phyloP scores from a whole-genome alignment of 2,113 vertebrate genomes.

The Oxyura jamaicensis region DNA sequence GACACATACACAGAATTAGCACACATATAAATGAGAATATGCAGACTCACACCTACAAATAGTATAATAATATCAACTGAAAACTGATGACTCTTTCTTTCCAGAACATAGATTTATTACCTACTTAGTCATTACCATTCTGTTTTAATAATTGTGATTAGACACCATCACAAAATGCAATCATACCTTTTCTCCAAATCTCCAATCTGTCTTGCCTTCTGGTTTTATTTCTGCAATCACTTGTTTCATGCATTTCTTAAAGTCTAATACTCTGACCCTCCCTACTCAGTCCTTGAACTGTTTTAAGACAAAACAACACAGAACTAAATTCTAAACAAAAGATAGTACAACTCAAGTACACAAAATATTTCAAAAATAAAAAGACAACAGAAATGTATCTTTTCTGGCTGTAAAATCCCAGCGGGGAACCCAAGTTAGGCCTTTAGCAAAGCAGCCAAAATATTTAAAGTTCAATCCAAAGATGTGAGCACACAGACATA shows the following conservation, averaged over 20 bases:
- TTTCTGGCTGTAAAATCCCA: background rate
- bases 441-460: constrained; percentile 13
- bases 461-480: constrained; percentile 23
- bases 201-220: background rate
- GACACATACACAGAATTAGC: background rate
- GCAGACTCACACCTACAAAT: background rate
- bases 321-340: constrained; percentile 24
- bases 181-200: background rate
- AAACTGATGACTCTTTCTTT: background rate
- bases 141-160: background rate
- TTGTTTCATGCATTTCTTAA: background rate
- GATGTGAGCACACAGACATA: background rate
- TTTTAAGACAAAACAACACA: constrained; percentile 20
- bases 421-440: background rate
- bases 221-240: background rate
- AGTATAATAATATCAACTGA: background rate
- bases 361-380: constrained; percentile 26
- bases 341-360: background rate
- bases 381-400: background rate
- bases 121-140: background rate
- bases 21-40: background rate
- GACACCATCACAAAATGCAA: background rate
- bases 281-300: background rate
- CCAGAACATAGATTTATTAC: background rate
- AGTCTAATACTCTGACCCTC: background rate